Conservation (phyloP, 2,113 vertebrate species). For the Oxyura jamaicensis region DNA sequence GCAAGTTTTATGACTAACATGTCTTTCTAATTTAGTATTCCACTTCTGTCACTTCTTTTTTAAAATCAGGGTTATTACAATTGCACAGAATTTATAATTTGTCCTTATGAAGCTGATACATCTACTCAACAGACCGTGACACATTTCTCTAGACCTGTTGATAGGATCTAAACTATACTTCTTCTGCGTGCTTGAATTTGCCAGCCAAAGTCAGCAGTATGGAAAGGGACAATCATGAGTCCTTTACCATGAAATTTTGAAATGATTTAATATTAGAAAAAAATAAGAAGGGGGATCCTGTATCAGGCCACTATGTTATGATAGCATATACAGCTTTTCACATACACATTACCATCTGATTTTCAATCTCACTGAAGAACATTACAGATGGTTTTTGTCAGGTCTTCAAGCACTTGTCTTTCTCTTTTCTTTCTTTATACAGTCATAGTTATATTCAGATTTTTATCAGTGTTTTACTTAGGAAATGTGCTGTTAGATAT, state of each 20-base stretch:
- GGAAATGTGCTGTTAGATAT: neutral
- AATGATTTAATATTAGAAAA: neutral
- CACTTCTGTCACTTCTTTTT: constrained; percentile 33
- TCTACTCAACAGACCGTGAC: neutral
- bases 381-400: neutral
- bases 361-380: neutral
- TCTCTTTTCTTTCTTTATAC: neutral
- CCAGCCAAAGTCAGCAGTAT: neutral
- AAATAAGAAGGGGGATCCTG: neutral
- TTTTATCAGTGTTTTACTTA: constrained; percentile 25
- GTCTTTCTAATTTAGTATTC: constrained; percentile 26
- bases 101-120: constrained; percentile 29
- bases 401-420: neutral
- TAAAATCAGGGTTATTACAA: neutral
- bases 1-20: neutral
- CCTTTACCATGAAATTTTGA: constrained; percentile 6
- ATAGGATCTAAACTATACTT: neutral
- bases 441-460: neutral
- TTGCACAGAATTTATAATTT: constrained; percentile 27
- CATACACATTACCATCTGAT: neutral
- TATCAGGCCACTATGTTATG: neutral
- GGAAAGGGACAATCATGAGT: constrained; percentile 18
- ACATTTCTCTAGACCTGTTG: neutral
- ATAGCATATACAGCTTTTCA: neutral
- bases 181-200: neutral